Evolutionary conservation across 1,140 invertebrate species (phyloP).

Genomic region (Drosophila suzukii): DNA sequence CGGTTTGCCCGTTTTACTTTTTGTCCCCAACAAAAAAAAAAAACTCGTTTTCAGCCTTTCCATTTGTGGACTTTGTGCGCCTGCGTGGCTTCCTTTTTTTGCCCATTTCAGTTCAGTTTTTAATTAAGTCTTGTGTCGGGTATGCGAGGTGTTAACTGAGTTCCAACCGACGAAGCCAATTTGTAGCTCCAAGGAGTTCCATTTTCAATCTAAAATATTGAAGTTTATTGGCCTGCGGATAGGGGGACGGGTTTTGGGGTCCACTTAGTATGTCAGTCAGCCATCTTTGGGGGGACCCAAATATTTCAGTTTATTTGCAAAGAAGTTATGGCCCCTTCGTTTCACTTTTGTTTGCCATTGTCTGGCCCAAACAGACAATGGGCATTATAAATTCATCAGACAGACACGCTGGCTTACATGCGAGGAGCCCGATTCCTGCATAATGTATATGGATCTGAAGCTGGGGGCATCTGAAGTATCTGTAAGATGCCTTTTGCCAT

Average conservation of each 20-base stretch:
- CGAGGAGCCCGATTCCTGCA: slow-evolving; percentile 43
- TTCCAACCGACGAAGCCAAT: slow-evolving; percentile 25
- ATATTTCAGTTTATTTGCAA: slow-evolving; percentile 40
- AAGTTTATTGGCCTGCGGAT: slow-evolving; percentile 26
- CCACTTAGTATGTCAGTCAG: slow-evolving; percentile 66
- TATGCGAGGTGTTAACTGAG: slow-evolving; percentile 50
- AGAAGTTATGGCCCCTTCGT: slow-evolving; percentile 31
- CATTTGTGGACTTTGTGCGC: slow-evolving; percentile 65
- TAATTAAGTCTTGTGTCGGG: slow-evolving; percentile 65
- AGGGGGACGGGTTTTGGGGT: neutral
- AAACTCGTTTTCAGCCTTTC: slow-evolving; percentile 58
- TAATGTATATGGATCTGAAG: slow-evolving; percentile 57
- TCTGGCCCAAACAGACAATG: slow-evolving; percentile 74
- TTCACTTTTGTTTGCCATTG: slow-evolving; percentile 68
- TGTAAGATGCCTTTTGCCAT: slow-evolving; percentile 59
- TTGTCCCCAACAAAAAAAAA: slow-evolving; percentile 38
- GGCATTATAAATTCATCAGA: slow-evolving; percentile 82
- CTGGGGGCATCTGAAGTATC: slow-evolving; percentile 43
- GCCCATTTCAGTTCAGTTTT: slow-evolving; percentile 39
- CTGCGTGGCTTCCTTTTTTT: slow-evolving; percentile 29
- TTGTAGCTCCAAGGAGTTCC: slow-evolving; percentile 44
- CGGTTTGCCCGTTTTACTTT: slow-evolving; percentile 11
- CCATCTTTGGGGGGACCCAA: slow-evolving; percentile 37
- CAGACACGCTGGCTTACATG: slow-evolving; percentile 45
- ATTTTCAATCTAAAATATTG: slow-evolving; percentile 49